Evolutionary conservation across 2,797 vertebrate species (phyloP).

Genomic region (Peromyscus eremicus): DNA sequence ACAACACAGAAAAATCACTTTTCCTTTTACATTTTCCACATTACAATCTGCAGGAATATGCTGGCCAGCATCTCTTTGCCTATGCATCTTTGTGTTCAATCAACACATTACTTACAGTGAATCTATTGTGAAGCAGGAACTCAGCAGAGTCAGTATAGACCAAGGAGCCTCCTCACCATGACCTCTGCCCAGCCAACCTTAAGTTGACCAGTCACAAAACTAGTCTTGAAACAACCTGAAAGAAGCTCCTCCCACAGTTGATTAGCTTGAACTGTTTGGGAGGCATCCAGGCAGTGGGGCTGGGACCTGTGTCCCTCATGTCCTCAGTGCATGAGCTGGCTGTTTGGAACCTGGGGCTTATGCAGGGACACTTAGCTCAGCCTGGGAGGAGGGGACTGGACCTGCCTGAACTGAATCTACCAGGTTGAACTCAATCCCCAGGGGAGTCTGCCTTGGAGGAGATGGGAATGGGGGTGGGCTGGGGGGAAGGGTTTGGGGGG

Average conservation of each 20-base stretch:
- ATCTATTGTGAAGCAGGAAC: background rate
- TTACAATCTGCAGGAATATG: constrained; percentile 17
- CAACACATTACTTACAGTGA: constrained; percentile 5
- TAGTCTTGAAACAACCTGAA: constrained; percentile 27
- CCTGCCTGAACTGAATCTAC: too few relatives aligned
- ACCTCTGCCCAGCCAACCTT: background rate
- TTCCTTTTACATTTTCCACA: constrained; percentile 52
- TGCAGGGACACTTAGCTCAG: too few relatives aligned
- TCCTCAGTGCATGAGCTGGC: too few relatives aligned
- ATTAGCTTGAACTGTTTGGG: too few relatives aligned
- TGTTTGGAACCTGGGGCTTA: too few relatives aligned
- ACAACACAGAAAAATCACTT: background rate
- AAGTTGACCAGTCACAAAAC: constrained; percentile 28
- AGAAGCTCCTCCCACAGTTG: background rate
- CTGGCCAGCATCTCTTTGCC: constrained; percentile 11
- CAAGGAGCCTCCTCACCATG: background rate
- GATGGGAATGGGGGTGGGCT: too few relatives aligned
- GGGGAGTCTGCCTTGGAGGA: too few relatives aligned
- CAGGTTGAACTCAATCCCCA: too few relatives aligned
- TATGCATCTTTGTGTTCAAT: constrained; percentile 14
- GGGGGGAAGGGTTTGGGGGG: too few relatives aligned
- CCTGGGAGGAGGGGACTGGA: too few relatives aligned
- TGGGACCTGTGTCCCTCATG: too few relatives aligned
- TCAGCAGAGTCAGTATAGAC: background rate
- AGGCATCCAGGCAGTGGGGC: too few relatives aligned